Evolutionary conservation across 2,113 vertebrate genomes (phyloP).

Genomic region (Oplegnathus fasciatus): DNA sequence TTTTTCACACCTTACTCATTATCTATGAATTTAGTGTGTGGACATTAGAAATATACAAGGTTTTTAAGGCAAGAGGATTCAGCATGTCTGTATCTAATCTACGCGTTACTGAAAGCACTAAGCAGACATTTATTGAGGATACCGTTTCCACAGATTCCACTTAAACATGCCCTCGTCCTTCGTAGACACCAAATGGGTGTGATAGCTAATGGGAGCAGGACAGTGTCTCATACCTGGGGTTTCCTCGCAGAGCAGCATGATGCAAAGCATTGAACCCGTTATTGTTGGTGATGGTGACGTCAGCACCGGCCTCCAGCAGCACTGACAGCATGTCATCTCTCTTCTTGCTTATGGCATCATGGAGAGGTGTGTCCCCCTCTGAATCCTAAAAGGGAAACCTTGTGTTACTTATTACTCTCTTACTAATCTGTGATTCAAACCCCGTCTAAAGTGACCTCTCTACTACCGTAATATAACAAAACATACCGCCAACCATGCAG

Average conservation of each 20-base stretch:
- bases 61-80: background rate
- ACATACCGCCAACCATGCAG: background rate
- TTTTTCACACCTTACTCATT: background rate
- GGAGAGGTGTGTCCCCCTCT: constrained; percentile 97
- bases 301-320: constrained; percentile 95
- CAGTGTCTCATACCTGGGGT: constrained; percentile 90
- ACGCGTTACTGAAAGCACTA: background rate
- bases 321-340: constrained; percentile 98
- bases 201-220: background rate
- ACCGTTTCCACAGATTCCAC: constrained; percentile 19
- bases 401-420: constrained; percentile 16
- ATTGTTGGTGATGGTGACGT: constrained; percentile 99
- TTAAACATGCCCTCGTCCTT: background rate
- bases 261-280: constrained; percentile 99
- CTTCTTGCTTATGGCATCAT: constrained; percentile 99
- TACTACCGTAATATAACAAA: background rate
- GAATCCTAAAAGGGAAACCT: constrained; percentile 88
- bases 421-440: constrained; percentile 1
- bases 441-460: background rate
- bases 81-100: background rate
- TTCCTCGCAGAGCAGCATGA: constrained; percentile 96
- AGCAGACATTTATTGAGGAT: constrained; percentile 1
- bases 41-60: background rate
- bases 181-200: background rate
- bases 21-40: background rate